Conservation (phyloP, 2,113 vertebrate genomes). For the Cathartes aura region DNA sequence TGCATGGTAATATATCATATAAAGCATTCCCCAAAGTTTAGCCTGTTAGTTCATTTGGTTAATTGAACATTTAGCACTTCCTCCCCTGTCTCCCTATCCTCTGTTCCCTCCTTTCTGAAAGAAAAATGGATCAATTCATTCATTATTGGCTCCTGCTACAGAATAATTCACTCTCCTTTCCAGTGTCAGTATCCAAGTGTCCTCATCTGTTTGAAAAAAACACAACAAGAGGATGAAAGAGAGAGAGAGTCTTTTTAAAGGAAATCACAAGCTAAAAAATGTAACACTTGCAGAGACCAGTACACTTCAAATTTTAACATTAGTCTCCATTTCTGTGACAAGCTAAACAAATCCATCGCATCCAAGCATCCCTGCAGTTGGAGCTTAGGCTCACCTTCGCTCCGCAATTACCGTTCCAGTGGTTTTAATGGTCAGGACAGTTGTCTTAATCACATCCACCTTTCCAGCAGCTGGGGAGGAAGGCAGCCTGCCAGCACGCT, state of each 20-base stretch:
- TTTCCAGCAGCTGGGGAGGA: neutral
- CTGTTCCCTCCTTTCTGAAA: neutral
- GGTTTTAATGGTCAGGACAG: neutral
- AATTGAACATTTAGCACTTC: slow-evolving; percentile 3
- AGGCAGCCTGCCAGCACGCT: neutral
- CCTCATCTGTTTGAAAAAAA: neutral
- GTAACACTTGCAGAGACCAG: neutral
- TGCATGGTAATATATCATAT: neutral
- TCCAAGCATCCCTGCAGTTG: accelerated
- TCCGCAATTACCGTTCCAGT: neutral
- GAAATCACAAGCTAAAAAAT: neutral
- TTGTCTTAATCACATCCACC: neutral
- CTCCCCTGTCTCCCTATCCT: neutral
- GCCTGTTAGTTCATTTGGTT: neutral
- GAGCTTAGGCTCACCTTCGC: neutral
- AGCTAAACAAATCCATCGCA: neutral
- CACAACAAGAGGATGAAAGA: neutral
- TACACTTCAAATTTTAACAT: neutral
- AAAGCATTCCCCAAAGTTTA: neutral
- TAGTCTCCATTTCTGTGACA: neutral
- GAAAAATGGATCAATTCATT: neutral
- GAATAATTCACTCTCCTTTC: neutral
- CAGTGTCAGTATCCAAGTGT: neutral
- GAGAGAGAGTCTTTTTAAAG: neutral
- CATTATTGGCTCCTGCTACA: neutral